Conservation (phyloP, 2,797 vertebrate genomes). For the Nothura maculosa region DNA sequence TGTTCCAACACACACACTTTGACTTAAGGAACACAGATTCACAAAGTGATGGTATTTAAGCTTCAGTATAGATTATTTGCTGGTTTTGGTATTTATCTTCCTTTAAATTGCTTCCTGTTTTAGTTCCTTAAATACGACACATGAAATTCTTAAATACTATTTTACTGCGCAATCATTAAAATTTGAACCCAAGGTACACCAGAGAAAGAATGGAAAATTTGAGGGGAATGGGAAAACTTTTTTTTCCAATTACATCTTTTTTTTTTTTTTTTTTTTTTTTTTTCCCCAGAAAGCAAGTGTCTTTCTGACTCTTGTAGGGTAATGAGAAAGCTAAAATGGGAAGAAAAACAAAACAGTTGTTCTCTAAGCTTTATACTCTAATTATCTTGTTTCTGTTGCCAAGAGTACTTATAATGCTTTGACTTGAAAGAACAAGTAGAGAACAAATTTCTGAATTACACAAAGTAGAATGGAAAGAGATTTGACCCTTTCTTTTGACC, state of each 20-base stretch:
- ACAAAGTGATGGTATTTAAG: neutral
- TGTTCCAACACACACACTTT: neutral
- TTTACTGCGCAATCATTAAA: neutral
- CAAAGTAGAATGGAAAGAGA: neutral
- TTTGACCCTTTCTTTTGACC: neutral
- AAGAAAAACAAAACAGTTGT: neutral
- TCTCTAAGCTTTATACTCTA: neutral
- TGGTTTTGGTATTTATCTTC: neutral
- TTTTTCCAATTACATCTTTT: too few species aligned
- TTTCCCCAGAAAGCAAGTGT: neutral
- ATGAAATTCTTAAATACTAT: neutral
- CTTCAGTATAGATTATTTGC: neutral
- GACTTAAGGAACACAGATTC: neutral
- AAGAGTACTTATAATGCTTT: neutral
- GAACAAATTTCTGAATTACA: neutral
- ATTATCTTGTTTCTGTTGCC: neutral
- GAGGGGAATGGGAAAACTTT: too few species aligned
- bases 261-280: neutral
- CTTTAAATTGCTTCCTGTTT: neutral
- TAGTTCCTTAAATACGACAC: neutral
- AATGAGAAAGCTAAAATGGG: neutral
- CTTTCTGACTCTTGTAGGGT: neutral
- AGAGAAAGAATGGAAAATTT: neutral
- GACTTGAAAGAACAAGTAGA: neutral
- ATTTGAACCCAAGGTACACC: neutral